These are phyloP conservation scores for Spodoptera picta DNA, from an alignment of 2,888 invertebrate species.

Conservation along the genomic window DNA sequence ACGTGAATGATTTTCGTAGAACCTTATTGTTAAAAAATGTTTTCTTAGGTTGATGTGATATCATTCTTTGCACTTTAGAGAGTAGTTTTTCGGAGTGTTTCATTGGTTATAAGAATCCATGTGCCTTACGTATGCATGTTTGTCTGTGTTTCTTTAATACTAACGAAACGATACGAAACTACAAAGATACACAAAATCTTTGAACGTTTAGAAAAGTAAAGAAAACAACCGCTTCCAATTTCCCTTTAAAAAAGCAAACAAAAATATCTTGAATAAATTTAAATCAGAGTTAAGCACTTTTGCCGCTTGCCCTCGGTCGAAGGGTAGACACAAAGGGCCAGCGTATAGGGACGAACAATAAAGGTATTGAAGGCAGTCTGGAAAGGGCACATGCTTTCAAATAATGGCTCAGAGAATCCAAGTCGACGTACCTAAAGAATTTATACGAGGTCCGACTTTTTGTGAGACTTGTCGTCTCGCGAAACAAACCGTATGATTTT, in stretches of 20 bases:
- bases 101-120: slow-evolving; percentile 8
- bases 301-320: slow-evolving; percentile 48
- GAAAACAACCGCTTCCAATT: no score
- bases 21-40: slow-evolving; percentile 13
- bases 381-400: slow-evolving; percentile 77
- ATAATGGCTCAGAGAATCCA: slow-evolving; percentile 74
- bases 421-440: slow-evolving; percentile 69
- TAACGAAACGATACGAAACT: no score
- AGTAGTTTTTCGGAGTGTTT: slow-evolving; percentile 6
- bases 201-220: no score
- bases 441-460: slow-evolving; percentile 68
- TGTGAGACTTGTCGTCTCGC: slow-evolving; percentile 66
- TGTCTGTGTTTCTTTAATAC: neutral
- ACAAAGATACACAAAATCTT: no score
- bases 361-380: slow-evolving; percentile 72
- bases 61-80: slow-evolving; percentile 18
- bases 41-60: slow-evolving; percentile 13
- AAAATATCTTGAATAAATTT: slow-evolving; percentile 35
- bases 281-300: slow-evolving; percentile 51
- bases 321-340: slow-evolving; percentile 69
- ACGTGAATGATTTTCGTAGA: slow-evolving; percentile 33
- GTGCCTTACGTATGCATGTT: no score
- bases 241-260: no score
- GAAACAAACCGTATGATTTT: slow-evolving; percentile 67
- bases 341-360: slow-evolving; percentile 72